These are phyloP conservation scores for Dinomys branickii DNA, from an alignment of 2,113 vertebrate species.

Conservation along the genomic window DNA sequence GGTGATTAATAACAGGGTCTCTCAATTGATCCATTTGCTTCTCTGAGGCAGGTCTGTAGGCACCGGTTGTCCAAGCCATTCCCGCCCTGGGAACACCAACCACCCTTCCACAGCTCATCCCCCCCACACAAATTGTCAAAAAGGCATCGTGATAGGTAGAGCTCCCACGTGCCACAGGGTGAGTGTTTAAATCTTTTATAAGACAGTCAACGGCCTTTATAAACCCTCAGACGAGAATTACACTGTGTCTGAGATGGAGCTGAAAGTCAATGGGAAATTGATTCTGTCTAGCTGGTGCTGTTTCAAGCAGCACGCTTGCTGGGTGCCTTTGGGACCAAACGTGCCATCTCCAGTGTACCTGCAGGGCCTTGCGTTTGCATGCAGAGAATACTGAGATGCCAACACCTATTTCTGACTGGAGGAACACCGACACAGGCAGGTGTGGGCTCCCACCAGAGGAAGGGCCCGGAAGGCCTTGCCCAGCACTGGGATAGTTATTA, in stretches of 20 bases:
- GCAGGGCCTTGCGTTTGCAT: neutral
- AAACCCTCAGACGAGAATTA: constrained; percentile 85
- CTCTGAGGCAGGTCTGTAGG: neutral
- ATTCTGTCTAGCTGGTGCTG: constrained; percentile 84
- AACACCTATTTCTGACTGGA: neutral
- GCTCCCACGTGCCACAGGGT: constrained; percentile 71
- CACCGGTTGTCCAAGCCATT: fast-evolving
- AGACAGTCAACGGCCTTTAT: constrained; percentile 84
- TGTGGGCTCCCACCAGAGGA: neutral
- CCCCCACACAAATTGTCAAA: constrained; percentile 77
- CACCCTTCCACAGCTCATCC: constrained; percentile 1
- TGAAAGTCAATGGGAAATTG: constrained; percentile 88
- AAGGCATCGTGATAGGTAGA: constrained; percentile 76
- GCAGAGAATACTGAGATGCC: neutral
- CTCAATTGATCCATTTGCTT: neutral
- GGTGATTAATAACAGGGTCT: neutral
- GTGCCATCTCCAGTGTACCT: constrained; percentile 34
- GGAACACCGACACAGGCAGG: neutral
- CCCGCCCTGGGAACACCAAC: neutral
- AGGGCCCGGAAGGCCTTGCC: neutral
- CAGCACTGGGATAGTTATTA: neutral
- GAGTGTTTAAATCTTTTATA: constrained; percentile 86
- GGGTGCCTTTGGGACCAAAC: constrained; percentile 68
- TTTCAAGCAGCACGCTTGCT: constrained; percentile 76
- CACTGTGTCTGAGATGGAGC: constrained; percentile 83